Base-by-base conservation (phyloP, 2,888 invertebrate genomes). In the Galerucella nymphaeae region DNA sequence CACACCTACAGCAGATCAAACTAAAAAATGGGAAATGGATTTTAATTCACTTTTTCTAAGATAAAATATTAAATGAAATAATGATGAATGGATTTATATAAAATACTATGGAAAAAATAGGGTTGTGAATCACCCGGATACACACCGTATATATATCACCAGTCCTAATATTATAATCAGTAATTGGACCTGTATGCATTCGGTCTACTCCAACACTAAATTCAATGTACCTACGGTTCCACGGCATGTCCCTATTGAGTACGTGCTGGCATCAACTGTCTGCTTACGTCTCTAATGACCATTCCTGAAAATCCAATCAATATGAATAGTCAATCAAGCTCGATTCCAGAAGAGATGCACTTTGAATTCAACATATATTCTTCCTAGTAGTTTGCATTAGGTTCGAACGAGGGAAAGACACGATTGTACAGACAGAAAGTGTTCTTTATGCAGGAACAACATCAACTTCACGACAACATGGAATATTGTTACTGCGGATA, bases 291-390 rank as follows among this genome's bases (percentile, higher is more conserved):
- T 42, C 30, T 67, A 59, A 67, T 67, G 58, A 48, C 58, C 58
- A 45, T 30, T 16, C 42, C 48, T n/a, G 48, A 67, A 67, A 58
- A 55, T 48, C 42, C 58, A 66, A 42, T 68, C 62, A 57, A 66
- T 63, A 75, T 76, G 76, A 75, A 76, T 76, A 73, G 69, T 66
- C 74, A 75, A 71, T 75, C 74, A 65, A 66, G 53, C 50, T 66
- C 18, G 64, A 23, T 41, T 53, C 67, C 50, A 16, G 70, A 72
- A 75, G 72, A 75, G 77, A 78, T 78, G 78, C 78, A 76, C 55
- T 69, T 74, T 70, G 77, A 79, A 77, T 79, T 77, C 75, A 77
- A 76, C 76, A 79, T 73, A 72, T 70, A 57, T 63, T 18, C 61
- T 42, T 41, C 9, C 55, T 45, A 65, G 68, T 72, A 72, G 67